Percentiles rank a stretch among this genome's conserved stretches.
These are phyloP conservation scores for Ciona savignyi DNA, from an alignment of 23 tunicate genomes.

Conservation along the genomic window DNA sequence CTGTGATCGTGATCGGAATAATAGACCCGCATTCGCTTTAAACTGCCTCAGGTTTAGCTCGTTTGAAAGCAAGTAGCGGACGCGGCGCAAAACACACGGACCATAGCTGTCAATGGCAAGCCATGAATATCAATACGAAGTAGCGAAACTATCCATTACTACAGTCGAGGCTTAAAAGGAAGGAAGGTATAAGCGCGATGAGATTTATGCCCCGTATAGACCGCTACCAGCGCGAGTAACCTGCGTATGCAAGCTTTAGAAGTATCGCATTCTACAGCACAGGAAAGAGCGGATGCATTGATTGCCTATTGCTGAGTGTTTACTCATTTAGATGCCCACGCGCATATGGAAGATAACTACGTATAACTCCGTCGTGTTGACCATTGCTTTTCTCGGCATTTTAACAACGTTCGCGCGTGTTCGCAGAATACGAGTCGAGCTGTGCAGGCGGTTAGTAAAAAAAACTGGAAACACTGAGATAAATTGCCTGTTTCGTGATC, in stretches of 20 bases:
- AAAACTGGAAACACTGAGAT: background rate
- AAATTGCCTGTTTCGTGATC: background rate
- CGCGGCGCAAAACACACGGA: too few species aligned
- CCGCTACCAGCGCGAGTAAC: too few species aligned
- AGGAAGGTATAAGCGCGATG: background rate
- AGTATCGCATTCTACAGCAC: background rate
- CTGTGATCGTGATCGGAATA: background rate
- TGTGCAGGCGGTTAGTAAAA: background rate
- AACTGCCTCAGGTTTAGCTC: too few species aligned
- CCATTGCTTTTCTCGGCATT: background rate
- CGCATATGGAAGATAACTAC: background rate
- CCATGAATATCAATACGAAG: too few species aligned
- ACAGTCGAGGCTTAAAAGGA: background rate
- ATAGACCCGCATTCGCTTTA: background rate
- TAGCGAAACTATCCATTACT: background rate
- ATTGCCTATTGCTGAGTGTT: background rate
- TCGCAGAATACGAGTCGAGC: background rate
- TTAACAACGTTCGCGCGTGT: background rate
- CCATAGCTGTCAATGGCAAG: too few species aligned
- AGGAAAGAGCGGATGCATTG: background rate
- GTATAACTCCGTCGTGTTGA: background rate
- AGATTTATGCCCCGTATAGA: too few species aligned
- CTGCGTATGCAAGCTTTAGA: too few species aligned
- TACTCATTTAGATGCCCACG: background rate
- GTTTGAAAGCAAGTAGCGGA: too few species aligned